These are phyloP conservation scores for Pammene aurita DNA, from an alignment of 2,888 invertebrate genomes.

Conservation along the genomic window DNA sequence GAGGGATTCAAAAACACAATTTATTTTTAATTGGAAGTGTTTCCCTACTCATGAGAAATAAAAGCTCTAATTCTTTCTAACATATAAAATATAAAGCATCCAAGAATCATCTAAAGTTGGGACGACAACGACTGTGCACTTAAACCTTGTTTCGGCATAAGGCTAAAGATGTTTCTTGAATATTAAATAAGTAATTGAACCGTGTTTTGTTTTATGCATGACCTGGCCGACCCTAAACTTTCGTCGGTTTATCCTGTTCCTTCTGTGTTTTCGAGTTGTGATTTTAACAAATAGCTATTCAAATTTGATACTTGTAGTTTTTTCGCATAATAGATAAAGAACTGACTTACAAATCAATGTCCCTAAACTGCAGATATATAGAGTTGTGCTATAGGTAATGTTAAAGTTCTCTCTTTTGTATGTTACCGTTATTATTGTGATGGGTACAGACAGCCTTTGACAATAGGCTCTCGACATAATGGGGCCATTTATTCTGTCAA, in stretches of 20 bases:
- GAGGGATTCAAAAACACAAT: background rate
- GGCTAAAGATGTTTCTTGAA: constrained; percentile 55
- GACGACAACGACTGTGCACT: constrained; percentile 40
- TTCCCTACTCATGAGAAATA: background rate
- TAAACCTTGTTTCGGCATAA: constrained; percentile 52
- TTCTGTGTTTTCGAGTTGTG: constrained; percentile 17
- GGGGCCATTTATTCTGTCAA: constrained; percentile 77
- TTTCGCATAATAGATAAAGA: background rate
- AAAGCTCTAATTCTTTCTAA: background rate
- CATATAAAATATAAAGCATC: background rate
- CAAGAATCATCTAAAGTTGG: constrained; percentile 19
- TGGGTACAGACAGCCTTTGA: constrained; percentile 75
- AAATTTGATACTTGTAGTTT: constrained; percentile 6
- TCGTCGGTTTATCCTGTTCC: constrained; percentile 52
- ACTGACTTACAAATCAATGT: constrained; percentile 4
- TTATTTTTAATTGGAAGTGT: background rate
- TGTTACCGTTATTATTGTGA: constrained; percentile 71
- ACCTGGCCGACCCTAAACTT: constrained; percentile 53
- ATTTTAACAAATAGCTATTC: constrained; percentile 4
- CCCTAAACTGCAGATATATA: constrained; percentile 43
- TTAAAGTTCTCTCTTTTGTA: constrained; percentile 65
- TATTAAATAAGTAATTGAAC: constrained; percentile 54
- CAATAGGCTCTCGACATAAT: constrained; percentile 78
- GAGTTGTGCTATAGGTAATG: constrained; percentile 51
- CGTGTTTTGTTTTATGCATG: constrained; percentile 62